Evolutionary conservation across 2,888 invertebrate species (phyloP).

Genomic region (Balanococcus diminutus): DNA sequence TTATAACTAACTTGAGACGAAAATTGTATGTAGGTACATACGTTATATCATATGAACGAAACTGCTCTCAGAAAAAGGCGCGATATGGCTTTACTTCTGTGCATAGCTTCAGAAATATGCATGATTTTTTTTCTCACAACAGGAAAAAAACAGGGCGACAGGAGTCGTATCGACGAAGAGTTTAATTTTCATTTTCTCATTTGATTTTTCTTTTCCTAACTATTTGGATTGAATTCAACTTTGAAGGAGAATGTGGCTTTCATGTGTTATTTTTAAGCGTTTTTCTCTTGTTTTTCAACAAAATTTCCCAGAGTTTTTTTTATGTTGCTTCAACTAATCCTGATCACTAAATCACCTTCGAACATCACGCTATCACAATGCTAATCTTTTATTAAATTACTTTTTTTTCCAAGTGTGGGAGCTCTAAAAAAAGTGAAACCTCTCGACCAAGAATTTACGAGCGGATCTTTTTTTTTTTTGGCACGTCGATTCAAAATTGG

Average conservation of each 20-base stretch:
- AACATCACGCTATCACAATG: conserved; percentile 13
- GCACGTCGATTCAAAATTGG: no score
- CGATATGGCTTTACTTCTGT: background rate
- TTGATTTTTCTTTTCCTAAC: background rate
- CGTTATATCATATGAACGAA: background rate
- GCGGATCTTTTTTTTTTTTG: background rate
- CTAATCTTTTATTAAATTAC: background rate
- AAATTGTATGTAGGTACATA: background rate
- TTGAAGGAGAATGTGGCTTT: conserved; percentile 38
- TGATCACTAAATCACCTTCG: background rate
- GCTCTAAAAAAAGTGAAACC: background rate
- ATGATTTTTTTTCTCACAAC: background rate
- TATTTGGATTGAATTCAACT: background rate
- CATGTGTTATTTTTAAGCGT: conserved; percentile 19
- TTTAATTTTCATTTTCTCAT: background rate
- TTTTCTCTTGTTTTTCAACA: background rate
- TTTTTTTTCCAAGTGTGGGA: background rate
- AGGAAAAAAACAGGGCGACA: background rate
- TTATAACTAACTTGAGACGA: background rate
- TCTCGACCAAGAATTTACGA: background rate
- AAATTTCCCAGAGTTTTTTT: background rate
- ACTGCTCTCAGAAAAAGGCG: background rate
- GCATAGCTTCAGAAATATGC: conserved; percentile 29
- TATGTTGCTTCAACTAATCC: background rate
- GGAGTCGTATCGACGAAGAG: background rate